These are phyloP conservation scores for Tenualosa thibaudeaui DNA, from an alignment of 2,797 vertebrate species.

Conservation along the genomic window DNA sequence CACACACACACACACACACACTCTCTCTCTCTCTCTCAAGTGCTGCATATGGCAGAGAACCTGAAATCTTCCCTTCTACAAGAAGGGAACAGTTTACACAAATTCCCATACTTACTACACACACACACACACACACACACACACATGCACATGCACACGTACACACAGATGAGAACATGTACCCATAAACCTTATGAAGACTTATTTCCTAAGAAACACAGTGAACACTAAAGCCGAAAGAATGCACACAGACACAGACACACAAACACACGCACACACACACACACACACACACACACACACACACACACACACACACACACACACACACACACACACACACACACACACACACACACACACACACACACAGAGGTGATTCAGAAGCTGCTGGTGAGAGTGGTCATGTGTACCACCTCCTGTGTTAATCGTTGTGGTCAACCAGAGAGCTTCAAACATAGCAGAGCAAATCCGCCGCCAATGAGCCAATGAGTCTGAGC, in stretches of 20 bases:
- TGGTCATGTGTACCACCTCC: not conserved
- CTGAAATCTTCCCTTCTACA: too few relatives aligned
- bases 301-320: not conserved
- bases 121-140: not conserved
- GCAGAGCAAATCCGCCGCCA: not conserved
- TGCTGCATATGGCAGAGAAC: too few relatives aligned
- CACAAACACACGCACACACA: not conserved
- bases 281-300: conserved; percentile 3
- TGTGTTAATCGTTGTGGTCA: not conserved
- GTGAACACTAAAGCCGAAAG: too few relatives aligned
- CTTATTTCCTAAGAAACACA: too few relatives aligned
- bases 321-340: not conserved
- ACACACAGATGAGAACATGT: too few relatives aligned
- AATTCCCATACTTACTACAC: too few relatives aligned
- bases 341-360: conserved; percentile 3
- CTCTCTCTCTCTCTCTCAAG: too few relatives aligned
- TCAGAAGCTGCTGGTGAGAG: not conserved
- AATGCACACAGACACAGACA: not conserved
- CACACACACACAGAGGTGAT: not conserved
- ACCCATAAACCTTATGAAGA: too few relatives aligned
- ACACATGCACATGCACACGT: not conserved
- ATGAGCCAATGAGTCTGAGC: not conserved
- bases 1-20: too few relatives aligned
- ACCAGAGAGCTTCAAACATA: not conserved
- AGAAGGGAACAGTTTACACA: too few relatives aligned